Percentiles rank a stretch among this genome's conserved stretches.
phyloP scores from a whole-genome alignment of 2,113 vertebrate genomes.

The Connochaetes taurinus region DNA sequence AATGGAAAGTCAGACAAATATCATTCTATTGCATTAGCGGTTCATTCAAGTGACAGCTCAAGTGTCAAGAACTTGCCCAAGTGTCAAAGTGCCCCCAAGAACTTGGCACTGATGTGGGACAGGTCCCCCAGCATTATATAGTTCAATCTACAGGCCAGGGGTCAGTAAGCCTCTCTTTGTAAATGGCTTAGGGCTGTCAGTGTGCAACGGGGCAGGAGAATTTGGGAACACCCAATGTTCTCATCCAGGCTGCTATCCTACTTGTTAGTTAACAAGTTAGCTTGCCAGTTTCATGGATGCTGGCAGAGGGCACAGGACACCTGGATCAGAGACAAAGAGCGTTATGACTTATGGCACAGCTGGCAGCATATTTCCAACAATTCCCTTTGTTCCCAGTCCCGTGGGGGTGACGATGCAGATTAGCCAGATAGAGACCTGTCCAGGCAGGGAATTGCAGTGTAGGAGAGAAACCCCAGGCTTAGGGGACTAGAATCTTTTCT shows the following conservation, averaged over 20 bases:
- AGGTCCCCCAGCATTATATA: neutral
- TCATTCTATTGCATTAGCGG: fast-evolving
- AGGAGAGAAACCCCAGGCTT: neutral
- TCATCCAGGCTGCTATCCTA: neutral
- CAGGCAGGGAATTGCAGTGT: neutral
- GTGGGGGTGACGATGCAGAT: no score
- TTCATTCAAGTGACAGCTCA: neutral
- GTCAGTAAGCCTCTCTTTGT: no score
- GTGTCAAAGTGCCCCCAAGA: neutral
- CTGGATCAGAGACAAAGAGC: neutral
- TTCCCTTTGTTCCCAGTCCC: neutral
- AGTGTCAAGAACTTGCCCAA: neutral
- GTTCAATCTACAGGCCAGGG: fast-evolving
- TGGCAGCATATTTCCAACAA: neutral
- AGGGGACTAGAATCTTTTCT: neutral
- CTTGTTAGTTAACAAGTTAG: neutral
- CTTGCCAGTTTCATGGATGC: neutral
- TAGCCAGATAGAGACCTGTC: neutral
- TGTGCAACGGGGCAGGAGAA: fast-evolving
- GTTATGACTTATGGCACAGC: neutral
- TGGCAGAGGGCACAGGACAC: neutral
- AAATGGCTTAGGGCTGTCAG: fast-evolving
- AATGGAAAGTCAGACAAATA: fast-evolving
- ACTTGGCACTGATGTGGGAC: neutral
- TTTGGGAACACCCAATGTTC: neutral